Evolutionary conservation across 2,113 vertebrate genomes (phyloP), one percentile per base, ranked within the genome.

Genomic region (Sturnira hondurensis): DNA sequence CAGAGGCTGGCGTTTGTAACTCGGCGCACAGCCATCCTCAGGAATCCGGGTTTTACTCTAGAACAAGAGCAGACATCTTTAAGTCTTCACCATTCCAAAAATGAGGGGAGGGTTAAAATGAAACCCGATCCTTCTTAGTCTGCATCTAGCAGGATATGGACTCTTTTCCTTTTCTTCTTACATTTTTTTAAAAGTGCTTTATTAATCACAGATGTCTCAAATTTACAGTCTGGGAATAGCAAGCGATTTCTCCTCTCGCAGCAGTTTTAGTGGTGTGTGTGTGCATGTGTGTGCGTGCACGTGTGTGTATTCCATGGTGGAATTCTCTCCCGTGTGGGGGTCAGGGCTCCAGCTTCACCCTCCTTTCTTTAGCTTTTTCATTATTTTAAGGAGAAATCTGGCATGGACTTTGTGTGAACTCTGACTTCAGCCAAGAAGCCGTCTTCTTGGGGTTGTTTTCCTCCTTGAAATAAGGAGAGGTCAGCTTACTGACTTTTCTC

Each of bases 141-240:
- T 96, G 89, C 95, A 97, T 9, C 97, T 77, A 94, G 85, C 97
- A 97, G 97, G 97, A 94, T 91, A 89, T 92, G 96, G 85, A 52
- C 97, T 85, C 96, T 98, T 89, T 97, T 85, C 76, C 56, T 68
- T 97, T 97, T 98, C 68, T 67, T 17, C 86, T 91, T 38, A 52
- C 82, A 5, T 82, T 82, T 81, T 82, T 82, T 61, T 43, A 94
- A 92, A 92, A 95, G 17, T 15, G 41, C 41, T 22, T 97, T 98
- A 98, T 98, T 98, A 98, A 92, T 98, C 96, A 96, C 98, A 98
- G 98, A 98, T 98, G 98, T 98, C 91, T 74, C 71, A 96, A 74
- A 93, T 97, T 97, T 94, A 96, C 76, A 95, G 89, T 96, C 97
- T 95, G 95, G 95, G 95, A 96, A 54, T 81, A 95, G 94, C 97